phyloP scores from a whole-genome alignment of 2,113 vertebrate genomes.

The Taurulus bubalis region DNA sequence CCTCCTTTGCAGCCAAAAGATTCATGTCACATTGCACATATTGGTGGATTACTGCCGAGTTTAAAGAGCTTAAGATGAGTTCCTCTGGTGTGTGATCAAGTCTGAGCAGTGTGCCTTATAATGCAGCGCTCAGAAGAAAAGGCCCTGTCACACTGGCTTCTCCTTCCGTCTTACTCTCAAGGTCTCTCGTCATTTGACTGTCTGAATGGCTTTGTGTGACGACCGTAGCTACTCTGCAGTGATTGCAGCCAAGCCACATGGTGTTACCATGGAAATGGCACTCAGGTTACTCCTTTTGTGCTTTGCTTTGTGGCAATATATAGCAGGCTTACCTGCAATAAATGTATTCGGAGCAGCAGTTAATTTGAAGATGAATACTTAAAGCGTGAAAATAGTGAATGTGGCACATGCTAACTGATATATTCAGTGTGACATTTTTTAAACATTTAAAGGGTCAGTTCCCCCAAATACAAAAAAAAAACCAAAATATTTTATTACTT shows the following conservation, averaged over 20 bases:
- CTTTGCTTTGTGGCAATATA: slow-evolving; percentile 52
- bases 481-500: background rate
- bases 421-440: background rate
- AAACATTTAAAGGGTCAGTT: slow-evolving; percentile 13
- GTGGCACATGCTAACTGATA: background rate
- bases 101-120: slow-evolving; percentile 71
- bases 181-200: slow-evolving; percentile 76
- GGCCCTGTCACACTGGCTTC: slow-evolving; percentile 68
- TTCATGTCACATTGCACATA: slow-evolving; percentile 81
- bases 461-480: background rate
- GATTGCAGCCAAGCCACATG: slow-evolving; percentile 76
- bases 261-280: slow-evolving; percentile 84
- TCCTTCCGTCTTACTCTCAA: slow-evolving; percentile 70
- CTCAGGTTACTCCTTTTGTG: slow-evolving; percentile 77
- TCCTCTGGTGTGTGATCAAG: slow-evolving; percentile 77
- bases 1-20: slow-evolving; percentile 77
- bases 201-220: slow-evolving; percentile 78
- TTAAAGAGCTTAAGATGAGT: slow-evolving; percentile 81
- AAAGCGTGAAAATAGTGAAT: background rate
- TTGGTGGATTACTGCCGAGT: slow-evolving; percentile 78
- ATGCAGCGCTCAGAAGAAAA: slow-evolving; percentile 68
- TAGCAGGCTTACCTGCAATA: slow-evolving; percentile 61
- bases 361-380: background rate
- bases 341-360: slow-evolving; percentile 43
- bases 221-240: slow-evolving; percentile 58